Conservation (phyloP, 2,888 invertebrate genomes). For the Polia nebulosa region DNA sequence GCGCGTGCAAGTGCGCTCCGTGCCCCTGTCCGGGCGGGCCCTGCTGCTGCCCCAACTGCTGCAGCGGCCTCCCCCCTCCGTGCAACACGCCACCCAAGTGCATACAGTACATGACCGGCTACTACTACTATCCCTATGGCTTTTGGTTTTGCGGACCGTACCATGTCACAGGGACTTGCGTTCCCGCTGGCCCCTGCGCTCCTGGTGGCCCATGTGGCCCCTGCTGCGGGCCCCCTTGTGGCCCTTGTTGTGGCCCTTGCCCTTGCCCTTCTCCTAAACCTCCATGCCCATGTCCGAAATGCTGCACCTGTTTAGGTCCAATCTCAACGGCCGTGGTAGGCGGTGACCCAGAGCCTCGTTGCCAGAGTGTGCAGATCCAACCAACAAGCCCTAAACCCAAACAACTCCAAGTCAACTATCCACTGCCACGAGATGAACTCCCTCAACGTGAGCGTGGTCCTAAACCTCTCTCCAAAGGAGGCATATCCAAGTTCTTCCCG, state of each 20-base stretch:
- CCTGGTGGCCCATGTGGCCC: constrained; percentile 62
- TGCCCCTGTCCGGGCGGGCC: constrained; percentile 1
- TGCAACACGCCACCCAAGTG: constrained; percentile 81
- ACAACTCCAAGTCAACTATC: constrained; percentile 37
- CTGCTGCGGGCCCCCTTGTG: not conserved
- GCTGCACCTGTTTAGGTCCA: constrained; percentile 42
- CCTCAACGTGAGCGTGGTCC: not conserved
- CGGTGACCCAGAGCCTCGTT: constrained; percentile 11
- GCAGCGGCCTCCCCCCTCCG: constrained; percentile 77
- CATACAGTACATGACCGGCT: constrained; percentile 83
- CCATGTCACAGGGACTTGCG: constrained; percentile 78
- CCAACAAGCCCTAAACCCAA: not conserved
- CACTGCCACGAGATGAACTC: constrained; percentile 26
- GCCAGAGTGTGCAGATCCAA: not conserved
- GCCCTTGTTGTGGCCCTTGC: not conserved
- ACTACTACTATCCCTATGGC: constrained; percentile 86
- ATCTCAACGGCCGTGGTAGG: constrained; percentile 22
- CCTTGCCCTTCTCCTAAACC: not conserved
- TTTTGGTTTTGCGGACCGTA: constrained; percentile 86
- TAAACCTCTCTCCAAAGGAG: constrained; percentile 28
- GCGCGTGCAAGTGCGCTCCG: not conserved
- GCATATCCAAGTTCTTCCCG: constrained; percentile 73
- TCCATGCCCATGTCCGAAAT: constrained; percentile 29
- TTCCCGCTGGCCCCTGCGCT: constrained; percentile 67
- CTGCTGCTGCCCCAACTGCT: constrained; percentile 5